phyloP scores from a whole-genome alignment of 2,888 invertebrate species.

The Gymnocheta viridis region DNA sequence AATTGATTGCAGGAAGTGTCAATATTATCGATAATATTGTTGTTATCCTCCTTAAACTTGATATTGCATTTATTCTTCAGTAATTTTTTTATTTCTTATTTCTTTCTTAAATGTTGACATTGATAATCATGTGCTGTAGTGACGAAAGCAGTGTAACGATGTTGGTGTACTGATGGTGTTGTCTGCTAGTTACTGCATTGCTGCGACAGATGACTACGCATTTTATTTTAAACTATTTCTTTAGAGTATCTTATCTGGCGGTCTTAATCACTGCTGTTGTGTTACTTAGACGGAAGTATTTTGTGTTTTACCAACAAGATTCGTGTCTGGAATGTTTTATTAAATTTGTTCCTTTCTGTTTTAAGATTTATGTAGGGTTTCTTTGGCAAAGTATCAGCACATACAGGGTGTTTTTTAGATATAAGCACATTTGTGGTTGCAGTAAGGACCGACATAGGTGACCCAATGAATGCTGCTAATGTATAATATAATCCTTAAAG shows the following conservation, averaged over 20 bases:
- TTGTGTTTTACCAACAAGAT: constrained; percentile 67
- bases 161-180: not conserved
- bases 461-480: too few relatives aligned
- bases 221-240: constrained; percentile 38
- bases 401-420: constrained; percentile 19
- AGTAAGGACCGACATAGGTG: not conserved
- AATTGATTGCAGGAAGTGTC: constrained; percentile 73
- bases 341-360: constrained; percentile 7
- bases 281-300: constrained; percentile 67
- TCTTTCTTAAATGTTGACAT: constrained; percentile 59
- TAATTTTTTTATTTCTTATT: not conserved
- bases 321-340: constrained; percentile 67
- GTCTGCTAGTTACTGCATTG: constrained; percentile 5
- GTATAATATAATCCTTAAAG: too few relatives aligned
- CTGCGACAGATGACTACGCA: constrained; percentile 34
- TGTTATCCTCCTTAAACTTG: constrained; percentile 67
- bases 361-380: constrained; percentile 47
- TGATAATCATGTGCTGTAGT: constrained; percentile 65
- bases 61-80: constrained; percentile 40
- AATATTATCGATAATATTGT: constrained; percentile 74
- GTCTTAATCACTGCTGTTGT: constrained; percentile 67
- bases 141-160: not conserved
- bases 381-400: not conserved
- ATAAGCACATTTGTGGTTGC: not conserved
- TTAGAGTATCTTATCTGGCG: constrained; percentile 22